Conservation (phyloP, 2,797 vertebrate species). For the Triplophysa yarkandensis region DNA sequence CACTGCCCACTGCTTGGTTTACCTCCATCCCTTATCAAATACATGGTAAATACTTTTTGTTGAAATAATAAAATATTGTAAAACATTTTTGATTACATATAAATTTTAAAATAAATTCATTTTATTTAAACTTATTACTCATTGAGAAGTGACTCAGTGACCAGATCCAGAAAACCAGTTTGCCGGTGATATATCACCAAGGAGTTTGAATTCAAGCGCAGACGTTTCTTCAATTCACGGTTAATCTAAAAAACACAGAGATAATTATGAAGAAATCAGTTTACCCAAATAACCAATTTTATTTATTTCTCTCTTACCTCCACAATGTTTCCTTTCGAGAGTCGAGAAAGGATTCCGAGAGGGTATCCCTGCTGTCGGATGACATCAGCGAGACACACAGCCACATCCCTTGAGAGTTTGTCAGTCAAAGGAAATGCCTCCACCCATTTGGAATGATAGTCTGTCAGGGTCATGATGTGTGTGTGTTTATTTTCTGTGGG, state of each 20-base stretch:
- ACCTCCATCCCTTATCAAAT: no score
- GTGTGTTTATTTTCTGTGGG: constrained; percentile 29
- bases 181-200: constrained; percentile 48
- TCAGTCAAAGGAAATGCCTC: constrained; percentile 47
- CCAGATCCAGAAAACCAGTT: constrained; percentile 48
- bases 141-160: constrained; percentile 41
- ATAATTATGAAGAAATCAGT: background rate
- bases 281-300: background rate
- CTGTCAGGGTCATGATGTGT: constrained; percentile 48
- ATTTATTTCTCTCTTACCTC: constrained; percentile 13
- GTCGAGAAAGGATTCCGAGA: constrained; percentile 44
- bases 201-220: constrained; percentile 1
- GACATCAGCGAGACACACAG: constrained; percentile 36
- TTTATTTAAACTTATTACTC: no score
- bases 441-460: constrained; percentile 54
- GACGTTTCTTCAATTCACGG: constrained; percentile 27
- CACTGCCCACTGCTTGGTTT: background rate
- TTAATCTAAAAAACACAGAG: constrained; percentile 35
- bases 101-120: no score
- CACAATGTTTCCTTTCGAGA: constrained; percentile 19
- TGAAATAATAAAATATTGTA: no score
- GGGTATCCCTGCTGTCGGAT: constrained; percentile 45
- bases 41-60: no score
- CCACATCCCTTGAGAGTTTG: constrained; percentile 35
- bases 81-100: no score